Evolutionary conservation across 1,140 invertebrate genomes (phyloP).

Genomic region (Nixonia krombeini): DNA sequence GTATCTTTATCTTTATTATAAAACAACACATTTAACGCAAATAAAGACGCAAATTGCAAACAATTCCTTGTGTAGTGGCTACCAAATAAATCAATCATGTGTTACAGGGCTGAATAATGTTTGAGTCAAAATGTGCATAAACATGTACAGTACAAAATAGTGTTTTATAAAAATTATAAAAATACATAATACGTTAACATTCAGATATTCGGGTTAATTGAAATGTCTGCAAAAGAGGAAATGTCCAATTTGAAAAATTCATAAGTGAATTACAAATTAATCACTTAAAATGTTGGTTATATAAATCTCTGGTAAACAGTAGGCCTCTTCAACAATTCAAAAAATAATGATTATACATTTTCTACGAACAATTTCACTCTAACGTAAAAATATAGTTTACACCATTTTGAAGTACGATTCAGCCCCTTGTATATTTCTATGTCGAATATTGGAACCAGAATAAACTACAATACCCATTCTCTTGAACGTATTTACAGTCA

Average conservation of each 20-base stretch:
- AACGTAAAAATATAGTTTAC: slow-evolving; percentile 1
- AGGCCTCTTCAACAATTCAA: too few species aligned
- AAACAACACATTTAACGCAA: too few species aligned
- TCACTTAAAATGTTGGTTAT: too few species aligned
- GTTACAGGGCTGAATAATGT: too few species aligned
- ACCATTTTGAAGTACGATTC: neutral
- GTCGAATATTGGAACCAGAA: slow-evolving; percentile 17
- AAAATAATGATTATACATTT: too few species aligned
- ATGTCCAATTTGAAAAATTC: too few species aligned
- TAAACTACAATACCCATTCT: neutral
- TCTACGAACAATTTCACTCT: neutral
- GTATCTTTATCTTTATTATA: too few species aligned
- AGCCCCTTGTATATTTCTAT: neutral
- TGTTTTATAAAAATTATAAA: neutral
- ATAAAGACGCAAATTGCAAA: too few species aligned
- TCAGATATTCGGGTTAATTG: neutral
- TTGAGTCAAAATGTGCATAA: neutral
- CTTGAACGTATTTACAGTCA: too few species aligned
- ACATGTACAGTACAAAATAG: slow-evolving; percentile 1
- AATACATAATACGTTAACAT: neutral
- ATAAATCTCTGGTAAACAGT: too few species aligned
- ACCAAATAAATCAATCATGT: too few species aligned
- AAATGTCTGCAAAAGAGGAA: neutral
- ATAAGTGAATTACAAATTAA: neutral
- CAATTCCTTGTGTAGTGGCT: too few species aligned